Conservation (phyloP, 1,140 invertebrate species). For the Zaprionus camerounensis region DNA sequence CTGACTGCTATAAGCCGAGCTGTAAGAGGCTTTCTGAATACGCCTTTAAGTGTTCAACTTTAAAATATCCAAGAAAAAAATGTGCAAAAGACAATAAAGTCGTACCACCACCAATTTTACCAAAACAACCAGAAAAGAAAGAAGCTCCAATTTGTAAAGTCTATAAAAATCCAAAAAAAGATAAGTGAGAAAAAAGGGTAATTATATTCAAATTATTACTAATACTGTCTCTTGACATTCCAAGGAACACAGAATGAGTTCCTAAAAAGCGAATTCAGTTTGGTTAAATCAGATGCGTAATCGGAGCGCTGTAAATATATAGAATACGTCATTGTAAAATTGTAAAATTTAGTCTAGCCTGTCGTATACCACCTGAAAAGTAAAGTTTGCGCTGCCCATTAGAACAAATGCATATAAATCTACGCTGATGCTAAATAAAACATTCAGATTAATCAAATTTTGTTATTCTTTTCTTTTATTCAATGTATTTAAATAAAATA, state of each 20-base stretch:
- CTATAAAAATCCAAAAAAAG: neutral
- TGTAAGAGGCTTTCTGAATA: conserved; percentile 13
- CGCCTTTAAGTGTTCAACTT: conserved; percentile 18
- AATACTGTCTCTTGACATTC: neutral
- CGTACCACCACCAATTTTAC: too few relatives aligned
- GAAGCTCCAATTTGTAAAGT: conserved; percentile 9
- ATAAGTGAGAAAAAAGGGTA: conserved; percentile 18
- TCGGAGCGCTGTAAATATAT: neutral
- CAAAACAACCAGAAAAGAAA: conserved; percentile 13
- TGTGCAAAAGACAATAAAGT: conserved; percentile 33
- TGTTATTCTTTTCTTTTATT: neutral
- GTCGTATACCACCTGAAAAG: too few relatives aligned
- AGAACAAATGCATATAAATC: too few relatives aligned
- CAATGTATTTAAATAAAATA: conserved; percentile 18
- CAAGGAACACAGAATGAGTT: conserved; percentile 48
- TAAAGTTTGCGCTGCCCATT: too few relatives aligned
- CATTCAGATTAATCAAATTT: neutral
- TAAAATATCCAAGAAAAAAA: conserved; percentile 55
- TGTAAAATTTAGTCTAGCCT: too few relatives aligned
- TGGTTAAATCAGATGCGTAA: conserved; percentile 19
- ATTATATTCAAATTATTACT: neutral
- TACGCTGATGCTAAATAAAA: too few relatives aligned
- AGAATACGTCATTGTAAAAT: too few relatives aligned
- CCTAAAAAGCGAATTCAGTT: neutral
- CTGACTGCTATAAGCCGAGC: conserved; percentile 32